Evolutionary conservation across 2,888 invertebrate species (phyloP).

Genomic region (Penaeus monodon): DNA sequence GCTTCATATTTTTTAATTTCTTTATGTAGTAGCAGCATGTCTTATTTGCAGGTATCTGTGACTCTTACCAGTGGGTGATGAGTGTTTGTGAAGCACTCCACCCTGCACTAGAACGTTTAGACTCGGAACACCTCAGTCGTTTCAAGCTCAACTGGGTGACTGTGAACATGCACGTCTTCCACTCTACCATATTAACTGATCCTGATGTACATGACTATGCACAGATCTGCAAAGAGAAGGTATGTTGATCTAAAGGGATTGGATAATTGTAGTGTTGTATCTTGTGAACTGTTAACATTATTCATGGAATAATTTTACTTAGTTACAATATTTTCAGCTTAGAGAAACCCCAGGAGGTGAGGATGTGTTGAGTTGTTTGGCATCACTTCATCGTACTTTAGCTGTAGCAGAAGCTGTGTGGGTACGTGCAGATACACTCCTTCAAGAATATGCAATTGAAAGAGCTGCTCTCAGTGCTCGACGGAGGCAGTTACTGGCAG

Average conservation of each 20-base stretch:
- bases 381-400: slow-evolving; percentile 54
- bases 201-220: slow-evolving; percentile 63
- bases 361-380: slow-evolving; percentile 54
- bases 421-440: slow-evolving; percentile 74
- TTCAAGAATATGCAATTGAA: slow-evolving; percentile 73
- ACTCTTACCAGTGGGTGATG: slow-evolving; percentile 63
- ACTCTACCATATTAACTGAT: slow-evolving; percentile 63
- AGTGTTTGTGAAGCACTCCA: slow-evolving; percentile 61
- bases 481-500: slow-evolving; percentile 72
- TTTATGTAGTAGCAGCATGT: not conserved
- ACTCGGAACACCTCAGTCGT: slow-evolving; percentile 56
- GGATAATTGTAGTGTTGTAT: not conserved
- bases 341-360: slow-evolving; percentile 30
- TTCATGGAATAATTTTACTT: not conserved
- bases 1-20: not conserved
- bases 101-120: slow-evolving; percentile 59
- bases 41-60: slow-evolving; percentile 54
- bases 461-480: slow-evolving; percentile 71
- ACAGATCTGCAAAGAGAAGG: slow-evolving; percentile 58
- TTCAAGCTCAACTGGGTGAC: slow-evolving; percentile 64
- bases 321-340: slow-evolving; percentile 22
- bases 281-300: not conserved
- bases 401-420: slow-evolving; percentile 68
- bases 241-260: slow-evolving; percentile 3
- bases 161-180: slow-evolving; percentile 62